A percentile compares a stretch with the other conserved stretches of the same genome.
These are phyloP conservation scores for Dolichoris vasculosae DNA, from an alignment of 1,140 invertebrate genomes.

Conservation along the genomic window DNA sequence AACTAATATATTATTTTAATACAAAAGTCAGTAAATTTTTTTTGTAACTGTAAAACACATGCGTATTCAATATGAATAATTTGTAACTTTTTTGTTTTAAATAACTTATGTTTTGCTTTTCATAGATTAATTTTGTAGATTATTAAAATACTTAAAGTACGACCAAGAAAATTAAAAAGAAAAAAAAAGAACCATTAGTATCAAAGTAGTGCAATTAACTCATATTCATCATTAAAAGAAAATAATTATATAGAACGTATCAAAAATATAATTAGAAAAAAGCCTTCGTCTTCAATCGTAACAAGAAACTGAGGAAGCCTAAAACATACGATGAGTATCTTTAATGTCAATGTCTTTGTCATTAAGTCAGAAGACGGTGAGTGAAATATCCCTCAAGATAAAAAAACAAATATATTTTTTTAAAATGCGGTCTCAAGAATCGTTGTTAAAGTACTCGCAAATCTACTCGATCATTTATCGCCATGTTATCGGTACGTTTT, in stretches of 20 bases:
- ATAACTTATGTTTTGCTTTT: too few species aligned
- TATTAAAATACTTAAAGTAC: too few species aligned
- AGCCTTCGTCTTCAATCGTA: too few species aligned
- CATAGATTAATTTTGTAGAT: too few species aligned
- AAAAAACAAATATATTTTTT: constrained; percentile 30
- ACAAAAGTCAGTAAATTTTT: too few species aligned
- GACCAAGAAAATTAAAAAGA: too few species aligned
- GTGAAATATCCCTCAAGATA: not conserved
- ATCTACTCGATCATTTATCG: constrained; percentile 2
- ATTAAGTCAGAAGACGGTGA: not conserved
- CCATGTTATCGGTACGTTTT: constrained; percentile 35
- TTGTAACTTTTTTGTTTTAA: too few species aligned
- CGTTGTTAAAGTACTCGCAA: not conserved
- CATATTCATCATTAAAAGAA: not conserved
- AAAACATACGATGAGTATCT: not conserved
- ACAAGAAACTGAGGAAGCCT: not conserved
- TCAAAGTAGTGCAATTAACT: too few species aligned
- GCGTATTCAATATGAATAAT: too few species aligned
- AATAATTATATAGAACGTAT: not conserved
- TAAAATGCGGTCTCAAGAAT: constrained; percentile 33
- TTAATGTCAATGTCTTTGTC: not conserved
- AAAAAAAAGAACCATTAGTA: too few species aligned
- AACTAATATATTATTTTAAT: too few species aligned
- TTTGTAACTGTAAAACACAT: too few species aligned
- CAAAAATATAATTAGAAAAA: not conserved